Evolutionary conservation across 1,140 invertebrate genomes (phyloP).

Genomic region (Trichogramma pretiosum): DNA sequence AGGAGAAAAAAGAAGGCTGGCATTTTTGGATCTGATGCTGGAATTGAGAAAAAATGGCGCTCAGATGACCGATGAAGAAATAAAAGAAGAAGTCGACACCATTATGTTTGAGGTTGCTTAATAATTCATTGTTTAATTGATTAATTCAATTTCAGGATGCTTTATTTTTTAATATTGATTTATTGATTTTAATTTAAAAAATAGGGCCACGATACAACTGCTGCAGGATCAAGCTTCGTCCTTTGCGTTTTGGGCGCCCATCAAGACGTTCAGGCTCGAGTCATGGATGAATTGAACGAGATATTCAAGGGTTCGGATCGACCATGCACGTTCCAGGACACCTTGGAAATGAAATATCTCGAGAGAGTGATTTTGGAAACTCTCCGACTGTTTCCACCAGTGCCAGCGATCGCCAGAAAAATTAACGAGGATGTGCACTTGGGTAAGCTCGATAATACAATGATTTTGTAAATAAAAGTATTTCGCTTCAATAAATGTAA

Average conservation of each 20-base stretch:
- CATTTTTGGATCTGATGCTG: conserved; percentile 79
- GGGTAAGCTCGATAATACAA: conserved; percentile 42
- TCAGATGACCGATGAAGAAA: conserved; percentile 64
- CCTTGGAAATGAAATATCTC: conserved; percentile 73
- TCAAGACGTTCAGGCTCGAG: conserved; percentile 57
- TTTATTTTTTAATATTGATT: too few relatives aligned
- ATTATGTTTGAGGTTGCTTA: conserved; percentile 75
- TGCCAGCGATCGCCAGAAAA: conserved; percentile 67
- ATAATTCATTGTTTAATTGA: neutral
- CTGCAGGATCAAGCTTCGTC: conserved; percentile 70
- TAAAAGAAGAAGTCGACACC: conserved; percentile 77
- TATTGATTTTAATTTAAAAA: too few relatives aligned
- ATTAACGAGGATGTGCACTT: conserved; percentile 62
- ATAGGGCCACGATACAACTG: conserved; percentile 82
- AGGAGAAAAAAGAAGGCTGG: conserved; percentile 65
- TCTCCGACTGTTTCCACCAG: conserved; percentile 67
- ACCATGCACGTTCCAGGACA: conserved; percentile 69
- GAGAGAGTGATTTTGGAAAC: conserved; percentile 73
- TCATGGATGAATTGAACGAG: conserved; percentile 59
- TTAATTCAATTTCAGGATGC: too few relatives aligned
- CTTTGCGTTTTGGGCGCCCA: conserved; percentile 66
- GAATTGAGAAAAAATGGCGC: conserved; percentile 53
- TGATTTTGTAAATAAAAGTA: conserved; percentile 25
- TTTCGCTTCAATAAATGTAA: neutral
- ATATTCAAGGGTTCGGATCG: conserved; percentile 68